Evolutionary conservation across 2,888 invertebrate species (phyloP), one percentile per base, ranked within the genome.

Genomic region (Poecilus cupreus): DNA sequence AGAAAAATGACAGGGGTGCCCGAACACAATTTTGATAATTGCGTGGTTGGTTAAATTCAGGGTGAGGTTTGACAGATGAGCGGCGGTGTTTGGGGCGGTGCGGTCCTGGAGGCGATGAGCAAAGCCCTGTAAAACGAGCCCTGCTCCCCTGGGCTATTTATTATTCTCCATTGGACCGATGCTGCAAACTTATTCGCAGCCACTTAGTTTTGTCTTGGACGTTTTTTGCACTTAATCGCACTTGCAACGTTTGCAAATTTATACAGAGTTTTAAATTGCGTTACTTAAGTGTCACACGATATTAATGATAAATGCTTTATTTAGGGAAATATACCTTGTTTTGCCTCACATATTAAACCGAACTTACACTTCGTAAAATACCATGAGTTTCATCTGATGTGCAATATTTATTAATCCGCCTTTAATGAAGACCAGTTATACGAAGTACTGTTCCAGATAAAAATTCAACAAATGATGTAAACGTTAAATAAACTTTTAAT

Each of bases 301-400:
- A 60, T 70, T 70, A 79, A 79, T 79, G 68, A 79, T 79, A 79
- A 79, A 79, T 79, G 70, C 68, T 37, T 70, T 51, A 68, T 79
- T 79, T 68, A 51, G 37, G 70, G 20, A 37, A 60, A 24, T 22
- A 32, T 24, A 24, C 24, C 32, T 32, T 32, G 5, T 8, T 32
- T 32, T 32, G 2, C 32, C 32, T 32, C 4, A 3, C 32, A 32
- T 3, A n/a, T n/a, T n/a, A n/a, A n/a, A n/a, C n/a, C n/a, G n/a
- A n/a, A n/a, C n/a, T n/a, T n/a, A n/a, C n/a, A n/a, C n/a, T n/a
- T n/a, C n/a, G n/a, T n/a, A n/a, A n/a, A n/a, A n/a, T n/a, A n/a
- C n/a, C n/a, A n/a, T n/a, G n/a, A n/a, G n/a, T n/a, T n/a, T n/a
- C n/a, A n/a, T n/a, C n/a, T n/a, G n/a, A n/a, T n/a, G n/a, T n/a